A percentile compares a stretch with the other conserved stretches of the same genome.
Conservation (phyloP, 2,888 invertebrate species). For the Epistrophe eligans region DNA sequence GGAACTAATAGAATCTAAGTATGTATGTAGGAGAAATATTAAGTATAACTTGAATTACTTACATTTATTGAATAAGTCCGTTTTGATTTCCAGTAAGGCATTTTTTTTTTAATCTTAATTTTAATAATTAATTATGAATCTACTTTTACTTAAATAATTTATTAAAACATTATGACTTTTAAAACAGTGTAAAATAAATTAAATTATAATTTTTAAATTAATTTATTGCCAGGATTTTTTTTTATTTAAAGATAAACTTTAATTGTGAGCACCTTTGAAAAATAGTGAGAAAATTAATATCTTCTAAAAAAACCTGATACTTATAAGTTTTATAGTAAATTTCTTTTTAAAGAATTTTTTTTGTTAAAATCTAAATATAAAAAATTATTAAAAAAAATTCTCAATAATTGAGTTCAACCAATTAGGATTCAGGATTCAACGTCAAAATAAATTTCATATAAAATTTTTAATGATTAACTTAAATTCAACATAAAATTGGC, state of each 20-base stretch:
- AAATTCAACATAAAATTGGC: too few species aligned
- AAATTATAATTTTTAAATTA: background rate
- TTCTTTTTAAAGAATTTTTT: too few species aligned
- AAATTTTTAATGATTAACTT: too few species aligned
- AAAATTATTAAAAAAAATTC: background rate
- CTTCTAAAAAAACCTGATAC: background rate
- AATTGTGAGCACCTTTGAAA: slow-evolving; percentile 12
- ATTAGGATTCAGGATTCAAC: too few species aligned
- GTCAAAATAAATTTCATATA: too few species aligned
- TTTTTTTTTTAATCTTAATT: slow-evolving; percentile 40
- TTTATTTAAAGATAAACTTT: background rate
- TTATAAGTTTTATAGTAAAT: too few species aligned
- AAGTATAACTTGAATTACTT: slow-evolving; percentile 50
- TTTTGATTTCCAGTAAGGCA: slow-evolving; percentile 75
- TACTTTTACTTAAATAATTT: background rate
- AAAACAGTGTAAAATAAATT: background rate
- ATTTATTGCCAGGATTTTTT: too few species aligned
- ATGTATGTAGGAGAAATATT: slow-evolving; percentile 11
- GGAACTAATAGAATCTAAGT: slow-evolving; percentile 19
- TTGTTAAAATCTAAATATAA: background rate
- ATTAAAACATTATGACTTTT: slow-evolving; percentile 4
- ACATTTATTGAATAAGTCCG: slow-evolving; percentile 67
- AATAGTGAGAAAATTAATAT: background rate
- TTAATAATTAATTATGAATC: background rate
- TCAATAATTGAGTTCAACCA: background rate